Evolutionary conservation across 2,888 invertebrate genomes (phyloP).

Genomic region (Agapostemon virescens): DNA sequence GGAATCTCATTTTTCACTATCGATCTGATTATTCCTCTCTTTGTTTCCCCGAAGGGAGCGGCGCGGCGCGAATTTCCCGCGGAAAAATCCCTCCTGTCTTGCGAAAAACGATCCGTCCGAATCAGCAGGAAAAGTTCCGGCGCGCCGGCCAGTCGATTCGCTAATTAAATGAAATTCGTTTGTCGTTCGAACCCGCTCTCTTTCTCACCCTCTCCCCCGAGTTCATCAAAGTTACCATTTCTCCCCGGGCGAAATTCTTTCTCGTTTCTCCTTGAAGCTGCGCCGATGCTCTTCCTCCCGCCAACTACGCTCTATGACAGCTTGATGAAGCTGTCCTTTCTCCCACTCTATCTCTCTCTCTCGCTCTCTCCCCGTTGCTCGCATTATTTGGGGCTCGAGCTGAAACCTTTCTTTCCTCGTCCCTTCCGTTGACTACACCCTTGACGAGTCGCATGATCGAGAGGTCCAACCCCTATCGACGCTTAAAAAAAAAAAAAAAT

Average conservation of each 20-base stretch:
- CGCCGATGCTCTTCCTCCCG: neutral
- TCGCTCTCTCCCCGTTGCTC: constrained; percentile 13
- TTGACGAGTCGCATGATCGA: constrained; percentile 47
- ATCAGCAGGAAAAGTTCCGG: constrained; percentile 24
- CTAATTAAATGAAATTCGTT: constrained; percentile 33
- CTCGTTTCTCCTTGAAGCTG: neutral
- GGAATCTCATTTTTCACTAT: constrained; percentile 44
- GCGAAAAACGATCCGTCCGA: constrained; percentile 18
- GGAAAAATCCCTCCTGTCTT: constrained; percentile 12
- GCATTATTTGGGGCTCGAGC: constrained; percentile 34
- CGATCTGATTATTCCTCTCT: constrained; percentile 30
- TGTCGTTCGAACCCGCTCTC: constrained; percentile 5
- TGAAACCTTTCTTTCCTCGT: constrained; percentile 4
- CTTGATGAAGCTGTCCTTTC: constrained; percentile 42
- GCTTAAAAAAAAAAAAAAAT: constrained; percentile 51
- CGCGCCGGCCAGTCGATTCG: neutral
- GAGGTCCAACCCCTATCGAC: constrained; percentile 33
- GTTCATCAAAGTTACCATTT: constrained; percentile 26
- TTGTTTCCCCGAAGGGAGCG: constrained; percentile 4
- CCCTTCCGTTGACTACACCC: neutral
- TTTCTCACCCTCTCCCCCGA: neutral
- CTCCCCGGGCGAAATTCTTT: neutral
- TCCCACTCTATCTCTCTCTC: constrained; percentile 26
- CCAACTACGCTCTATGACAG: constrained; percentile 18
- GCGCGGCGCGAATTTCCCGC: constrained; percentile 13